These are phyloP conservation scores for Centropristis striata DNA, from an alignment of 2,113 vertebrate genomes.

Conservation along the genomic window DNA sequence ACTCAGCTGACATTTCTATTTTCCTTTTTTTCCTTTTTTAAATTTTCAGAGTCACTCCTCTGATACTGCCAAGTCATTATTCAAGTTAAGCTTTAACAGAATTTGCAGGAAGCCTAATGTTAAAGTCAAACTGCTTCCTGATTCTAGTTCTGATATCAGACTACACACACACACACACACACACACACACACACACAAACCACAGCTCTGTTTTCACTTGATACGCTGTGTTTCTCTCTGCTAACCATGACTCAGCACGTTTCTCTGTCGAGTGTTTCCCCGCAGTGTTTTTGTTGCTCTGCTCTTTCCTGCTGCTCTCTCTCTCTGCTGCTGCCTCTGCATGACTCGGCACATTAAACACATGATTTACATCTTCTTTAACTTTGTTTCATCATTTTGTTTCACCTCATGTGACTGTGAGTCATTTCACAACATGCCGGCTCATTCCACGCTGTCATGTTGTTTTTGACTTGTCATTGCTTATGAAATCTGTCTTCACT, in stretches of 20 bases:
- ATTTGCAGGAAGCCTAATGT: neutral
- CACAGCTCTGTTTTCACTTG: neutral
- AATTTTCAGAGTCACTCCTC: neutral
- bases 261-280: neutral
- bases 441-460: neutral
- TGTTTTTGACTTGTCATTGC: neutral
- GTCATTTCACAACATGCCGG: neutral
- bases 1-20: neutral
- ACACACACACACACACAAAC: constrained; percentile 1
- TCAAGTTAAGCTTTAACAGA: constrained; percentile 39
- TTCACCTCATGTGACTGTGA: neutral
- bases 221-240: neutral
- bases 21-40: too few relatives aligned
- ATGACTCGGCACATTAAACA: constrained; percentile 21
- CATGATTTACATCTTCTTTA: neutral
- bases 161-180: constrained; percentile 2
- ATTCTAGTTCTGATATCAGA: constrained; percentile 3
- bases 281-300: neutral
- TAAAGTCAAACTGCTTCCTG: constrained; percentile 17
- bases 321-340: neutral
- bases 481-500: neutral
- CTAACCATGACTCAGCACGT: constrained; percentile 20
- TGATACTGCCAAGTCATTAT: neutral
- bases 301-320: too few relatives aligned
- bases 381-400: neutral